phyloP scores from a whole-genome alignment of 2,797 vertebrate genomes.

The Phrynocephalus vlangalii region DNA sequence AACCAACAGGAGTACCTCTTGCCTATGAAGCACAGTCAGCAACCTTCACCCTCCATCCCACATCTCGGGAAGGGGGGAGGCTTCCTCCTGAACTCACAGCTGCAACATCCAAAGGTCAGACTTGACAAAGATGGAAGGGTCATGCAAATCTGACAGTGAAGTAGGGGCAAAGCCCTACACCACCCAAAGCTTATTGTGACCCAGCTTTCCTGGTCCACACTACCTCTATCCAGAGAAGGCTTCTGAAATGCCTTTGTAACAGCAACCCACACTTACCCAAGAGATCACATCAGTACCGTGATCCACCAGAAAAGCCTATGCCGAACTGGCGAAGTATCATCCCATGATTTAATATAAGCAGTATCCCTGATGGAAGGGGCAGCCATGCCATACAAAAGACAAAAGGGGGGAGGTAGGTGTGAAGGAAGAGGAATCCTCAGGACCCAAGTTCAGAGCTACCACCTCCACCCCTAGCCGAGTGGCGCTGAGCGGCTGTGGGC shows the following conservation, averaged over 20 bases:
- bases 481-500: background rate
- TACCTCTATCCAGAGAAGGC: background rate
- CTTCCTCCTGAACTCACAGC: slow-evolving; percentile 64
- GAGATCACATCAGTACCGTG: slow-evolving; percentile 38
- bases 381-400: background rate
- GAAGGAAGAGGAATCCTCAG: background rate
- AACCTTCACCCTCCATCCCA: background rate
- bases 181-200: background rate
- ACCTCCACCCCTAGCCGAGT: background rate
- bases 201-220: background rate
- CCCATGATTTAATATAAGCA: background rate
- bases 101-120: slow-evolving; percentile 66
- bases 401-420: background rate
- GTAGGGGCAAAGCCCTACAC: background rate
- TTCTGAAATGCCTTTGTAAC: slow-evolving; percentile 45
- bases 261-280: slow-evolving; percentile 42
- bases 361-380: background rate
- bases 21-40: background rate
- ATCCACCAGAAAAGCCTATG: background rate
- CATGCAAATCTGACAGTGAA: slow-evolving; percentile 31
- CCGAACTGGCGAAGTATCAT: too few relatives aligned
- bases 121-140: slow-evolving; percentile 44
- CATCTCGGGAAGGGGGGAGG: slow-evolving; percentile 33
- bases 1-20: background rate
- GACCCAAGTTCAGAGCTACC: background rate